phyloP scores from a whole-genome alignment of 2,797 vertebrate species.

The Squalus acanthias region DNA sequence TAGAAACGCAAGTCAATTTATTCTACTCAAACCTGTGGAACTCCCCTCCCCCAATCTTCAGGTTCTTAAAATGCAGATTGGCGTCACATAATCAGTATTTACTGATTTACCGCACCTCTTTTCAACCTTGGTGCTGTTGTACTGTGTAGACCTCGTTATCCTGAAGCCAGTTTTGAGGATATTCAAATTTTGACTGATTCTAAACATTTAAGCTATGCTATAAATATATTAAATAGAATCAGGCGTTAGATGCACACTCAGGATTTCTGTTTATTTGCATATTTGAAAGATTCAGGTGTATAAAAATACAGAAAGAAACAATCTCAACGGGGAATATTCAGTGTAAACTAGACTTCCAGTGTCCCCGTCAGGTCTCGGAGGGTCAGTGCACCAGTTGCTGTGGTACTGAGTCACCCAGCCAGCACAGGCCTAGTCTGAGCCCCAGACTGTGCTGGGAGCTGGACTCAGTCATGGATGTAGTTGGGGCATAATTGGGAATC shows the following conservation, averaged over 20 bases:
- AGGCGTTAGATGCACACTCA: not conserved
- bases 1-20: no score
- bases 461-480: not conserved
- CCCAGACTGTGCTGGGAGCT: not conserved
- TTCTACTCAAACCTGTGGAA: no score
- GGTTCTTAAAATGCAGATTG: not conserved
- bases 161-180: not conserved
- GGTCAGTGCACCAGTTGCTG: not conserved
- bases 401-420: not conserved
- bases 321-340: not conserved
- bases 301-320: not conserved
- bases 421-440: not conserved
- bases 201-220: no score
- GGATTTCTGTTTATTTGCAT: slow-evolving; percentile 3
- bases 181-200: not conserved
- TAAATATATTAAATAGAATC: not conserved
- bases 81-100: not conserved
- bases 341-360: slow-evolving; percentile 6
- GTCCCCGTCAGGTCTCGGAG: not conserved
- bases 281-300: not conserved
- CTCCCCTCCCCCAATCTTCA: not conserved
- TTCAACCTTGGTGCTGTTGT: not conserved
- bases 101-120: not conserved
- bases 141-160: not conserved
- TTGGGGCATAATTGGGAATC: not conserved